Evolutionary conservation across 1,140 invertebrate species (phyloP), one percentile per base, ranked within the genome.

Genomic region (Xylocopa sonorina): DNA sequence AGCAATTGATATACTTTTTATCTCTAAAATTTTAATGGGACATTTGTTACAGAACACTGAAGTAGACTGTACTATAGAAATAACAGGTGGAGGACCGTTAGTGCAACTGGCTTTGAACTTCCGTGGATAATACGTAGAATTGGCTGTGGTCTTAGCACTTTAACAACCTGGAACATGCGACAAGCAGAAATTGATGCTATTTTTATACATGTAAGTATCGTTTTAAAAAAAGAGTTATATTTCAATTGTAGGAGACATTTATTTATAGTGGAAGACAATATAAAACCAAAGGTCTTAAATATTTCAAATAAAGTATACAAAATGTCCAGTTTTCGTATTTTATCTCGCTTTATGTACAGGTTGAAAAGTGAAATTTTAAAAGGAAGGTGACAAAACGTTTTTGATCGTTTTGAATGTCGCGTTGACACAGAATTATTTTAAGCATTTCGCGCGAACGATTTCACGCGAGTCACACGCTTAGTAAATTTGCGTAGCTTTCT

Each of bases 21-120:
- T 64, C 24, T 48, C 43, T 32, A n/a, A 46, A 32, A n/a, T 6
- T 1, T 46, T 66, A 32, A n/a, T 29, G 12, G 10, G 51, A 57
- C 34, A 29, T 43, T 71, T 24, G 50, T 71, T 71, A 55, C 34
- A 58, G 32, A 24, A 53, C 48, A 18, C 6, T 43, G 38, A 58
- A 72, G 58, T 58, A 58, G 21, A 72, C 53, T 72, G 18, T 41
- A 16, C 18, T 9, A 38, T 58, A 72, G 68, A 72, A 72, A 58
- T 72, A 58, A 72, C 68, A 72, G 68, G 53, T 72, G 68, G 27
- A 46, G 53, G 68, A 72, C 68, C 68, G 68, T 72, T 72, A 72
- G 41, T 72, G 53, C 27, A 58, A 72, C 68, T 72, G 21, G 68
- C 68, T 72, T 43, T 21, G 38, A 58, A 72, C 68, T 66, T 66